Conservation (phyloP, 2,113 vertebrate species). For the Peromyscus maniculatus region DNA sequence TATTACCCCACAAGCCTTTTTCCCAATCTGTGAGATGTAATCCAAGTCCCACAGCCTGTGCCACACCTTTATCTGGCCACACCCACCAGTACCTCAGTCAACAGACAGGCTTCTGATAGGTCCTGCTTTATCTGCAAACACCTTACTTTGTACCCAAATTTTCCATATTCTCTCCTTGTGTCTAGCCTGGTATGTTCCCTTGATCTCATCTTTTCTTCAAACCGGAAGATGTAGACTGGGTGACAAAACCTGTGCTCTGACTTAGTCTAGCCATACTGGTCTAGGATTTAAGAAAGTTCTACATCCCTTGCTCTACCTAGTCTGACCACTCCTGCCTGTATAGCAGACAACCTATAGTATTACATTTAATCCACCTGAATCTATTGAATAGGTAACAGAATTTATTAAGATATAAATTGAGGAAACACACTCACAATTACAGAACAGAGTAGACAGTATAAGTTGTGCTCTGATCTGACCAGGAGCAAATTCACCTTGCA, state of each 20-base stretch:
- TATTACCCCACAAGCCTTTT: neutral
- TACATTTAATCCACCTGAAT: no score
- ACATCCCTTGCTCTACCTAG: neutral
- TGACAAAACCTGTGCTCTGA: neutral
- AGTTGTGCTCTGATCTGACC: no score
- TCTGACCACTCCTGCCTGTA: neutral
- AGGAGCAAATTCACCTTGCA: no score
- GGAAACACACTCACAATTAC: no score
- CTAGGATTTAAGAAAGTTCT: neutral
- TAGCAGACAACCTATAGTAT: neutral
- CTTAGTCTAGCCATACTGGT: neutral
- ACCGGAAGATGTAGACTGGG: neutral
- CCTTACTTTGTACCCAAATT: neutral
- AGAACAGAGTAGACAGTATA: no score
- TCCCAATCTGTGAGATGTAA: neutral
- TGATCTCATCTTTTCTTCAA: neutral
- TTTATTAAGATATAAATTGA: no score
- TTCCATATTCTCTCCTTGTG: neutral
- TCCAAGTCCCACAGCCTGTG: neutral
- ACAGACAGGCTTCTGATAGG: neutral
- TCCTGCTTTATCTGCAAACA: neutral
- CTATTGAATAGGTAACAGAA: no score
- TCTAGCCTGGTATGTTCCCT: neutral
- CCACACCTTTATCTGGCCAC: neutral
- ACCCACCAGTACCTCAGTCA: neutral